A percentile compares a stretch with the other conserved stretches of the same genome.
These are phyloP conservation scores for Rhynchophorus ferrugineus DNA, from an alignment of 1,140 invertebrate species.

Conservation along the genomic window DNA sequence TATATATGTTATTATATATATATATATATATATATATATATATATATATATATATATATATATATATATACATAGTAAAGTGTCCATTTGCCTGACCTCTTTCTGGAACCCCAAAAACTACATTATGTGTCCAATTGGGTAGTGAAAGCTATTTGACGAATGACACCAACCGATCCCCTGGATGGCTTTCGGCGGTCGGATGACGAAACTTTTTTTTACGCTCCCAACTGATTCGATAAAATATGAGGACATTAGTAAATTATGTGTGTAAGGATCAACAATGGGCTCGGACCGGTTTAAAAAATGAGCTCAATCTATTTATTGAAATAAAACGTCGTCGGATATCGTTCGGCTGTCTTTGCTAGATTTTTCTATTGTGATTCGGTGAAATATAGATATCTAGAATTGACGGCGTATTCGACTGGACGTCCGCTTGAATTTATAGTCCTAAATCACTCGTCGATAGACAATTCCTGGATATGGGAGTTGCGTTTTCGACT, in stretches of 20 bases:
- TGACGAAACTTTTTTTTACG: constrained; percentile 25
- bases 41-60: too few relatives aligned
- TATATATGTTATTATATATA: too few relatives aligned
- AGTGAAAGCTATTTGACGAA: too few relatives aligned
- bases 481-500: constrained; percentile 16
- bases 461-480: constrained; percentile 20
- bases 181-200: constrained; percentile 20
- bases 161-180: constrained; percentile 10
- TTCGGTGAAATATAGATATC: constrained; percentile 21
- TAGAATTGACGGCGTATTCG: constrained; percentile 11
- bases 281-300: constrained; percentile 15
- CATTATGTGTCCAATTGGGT: too few relatives aligned
- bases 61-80: too few relatives aligned
- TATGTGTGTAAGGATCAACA: constrained; percentile 25
- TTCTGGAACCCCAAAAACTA: too few relatives aligned
- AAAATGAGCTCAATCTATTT: constrained; percentile 26
- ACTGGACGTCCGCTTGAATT: constrained; percentile 16
- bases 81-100: too few relatives aligned
- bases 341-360: constrained; percentile 10
- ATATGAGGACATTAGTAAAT: constrained; percentile 21
- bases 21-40: too few relatives aligned
- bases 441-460: constrained; percentile 20
- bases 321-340: constrained; percentile 20
- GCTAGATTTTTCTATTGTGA: constrained; percentile 21
- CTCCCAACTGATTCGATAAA: constrained; percentile 19